Conservation (phyloP, 1,140 invertebrate genomes). For the Ruditapes philippinarum region DNA sequence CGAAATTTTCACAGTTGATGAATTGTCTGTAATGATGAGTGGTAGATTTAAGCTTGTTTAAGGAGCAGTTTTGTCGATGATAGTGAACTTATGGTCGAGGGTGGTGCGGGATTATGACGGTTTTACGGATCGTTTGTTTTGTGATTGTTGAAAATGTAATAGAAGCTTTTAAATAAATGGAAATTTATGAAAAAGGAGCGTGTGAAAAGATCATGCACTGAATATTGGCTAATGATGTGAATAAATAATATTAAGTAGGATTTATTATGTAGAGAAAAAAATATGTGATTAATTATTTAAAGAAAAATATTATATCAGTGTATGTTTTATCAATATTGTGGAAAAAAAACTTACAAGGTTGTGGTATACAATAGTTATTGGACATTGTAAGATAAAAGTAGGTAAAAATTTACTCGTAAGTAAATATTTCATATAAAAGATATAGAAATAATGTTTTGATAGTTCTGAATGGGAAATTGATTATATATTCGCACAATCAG, state of each 20-base stretch:
- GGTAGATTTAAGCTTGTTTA: conserved; percentile 5
- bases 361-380: too few relatives aligned
- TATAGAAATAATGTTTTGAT: neutral
- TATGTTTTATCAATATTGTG: too few relatives aligned
- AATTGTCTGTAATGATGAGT: conserved; percentile 47
- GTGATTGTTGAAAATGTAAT: conserved; percentile 37
- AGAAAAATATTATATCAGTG: too few relatives aligned
- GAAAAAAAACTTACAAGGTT: too few relatives aligned
- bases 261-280: neutral
- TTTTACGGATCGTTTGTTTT: conserved; percentile 27
- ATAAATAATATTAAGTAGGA: neutral
- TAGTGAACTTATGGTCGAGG: conserved; percentile 34
- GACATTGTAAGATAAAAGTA: too few relatives aligned
- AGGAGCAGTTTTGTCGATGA: conserved; percentile 29
- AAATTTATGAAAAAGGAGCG: neutral
- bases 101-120: conserved; percentile 43
- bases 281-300: neutral
- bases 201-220: neutral
- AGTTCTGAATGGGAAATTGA: conserved; percentile 1
- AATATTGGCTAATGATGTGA: neutral
- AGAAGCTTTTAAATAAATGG: conserved; percentile 9
- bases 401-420: too few relatives aligned
- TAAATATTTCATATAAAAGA: neutral
- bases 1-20: conserved; percentile 52
- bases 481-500: neutral